These are phyloP conservation scores for Tolmerus cingulatus DNA, from an alignment of 2,888 invertebrate genomes.

Conservation along the genomic window DNA sequence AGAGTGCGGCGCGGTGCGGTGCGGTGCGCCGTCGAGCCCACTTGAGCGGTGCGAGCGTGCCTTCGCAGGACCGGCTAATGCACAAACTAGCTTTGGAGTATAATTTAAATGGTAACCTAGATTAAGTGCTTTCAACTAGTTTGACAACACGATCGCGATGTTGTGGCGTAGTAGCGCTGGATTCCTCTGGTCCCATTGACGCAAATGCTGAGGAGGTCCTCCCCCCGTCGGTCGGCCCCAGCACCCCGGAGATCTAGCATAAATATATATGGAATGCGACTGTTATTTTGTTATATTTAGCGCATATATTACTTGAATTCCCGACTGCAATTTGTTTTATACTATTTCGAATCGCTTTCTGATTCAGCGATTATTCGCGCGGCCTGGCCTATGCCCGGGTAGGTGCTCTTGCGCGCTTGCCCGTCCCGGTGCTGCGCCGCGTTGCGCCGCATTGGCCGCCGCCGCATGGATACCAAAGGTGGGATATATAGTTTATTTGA, in stretches of 20 bases:
- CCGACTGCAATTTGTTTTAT: constrained; percentile 1
- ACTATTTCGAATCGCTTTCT: neutral
- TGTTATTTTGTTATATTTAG: constrained; percentile 7
- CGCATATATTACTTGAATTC: constrained; percentile 2
- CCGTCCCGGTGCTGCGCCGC: neutral
- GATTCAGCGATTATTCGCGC: neutral
- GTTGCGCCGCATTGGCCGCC: neutral
- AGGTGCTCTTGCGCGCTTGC: neutral
- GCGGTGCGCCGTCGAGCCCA: neutral
- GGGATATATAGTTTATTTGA: neutral
- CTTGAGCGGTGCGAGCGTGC: neutral
- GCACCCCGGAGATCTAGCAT: neutral
- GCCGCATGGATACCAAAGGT: neutral
- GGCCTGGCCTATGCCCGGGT: neutral
- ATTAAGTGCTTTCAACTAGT: constrained; percentile 40
- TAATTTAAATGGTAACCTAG: constrained; percentile 40
- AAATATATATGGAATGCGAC: constrained; percentile 1
- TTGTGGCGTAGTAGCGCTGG: constrained; percentile 1
- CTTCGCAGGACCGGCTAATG: neutral
- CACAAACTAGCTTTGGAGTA: constrained; percentile 19
- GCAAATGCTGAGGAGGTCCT: neutral
- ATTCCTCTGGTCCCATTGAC: constrained; percentile 9
- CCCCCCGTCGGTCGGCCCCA: neutral
- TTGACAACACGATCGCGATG: constrained; percentile 22
- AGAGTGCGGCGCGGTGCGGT: neutral